Base-by-base conservation (phyloP, 1,140 invertebrate species). In the Bursaphelenchus mucronatus region DNA sequence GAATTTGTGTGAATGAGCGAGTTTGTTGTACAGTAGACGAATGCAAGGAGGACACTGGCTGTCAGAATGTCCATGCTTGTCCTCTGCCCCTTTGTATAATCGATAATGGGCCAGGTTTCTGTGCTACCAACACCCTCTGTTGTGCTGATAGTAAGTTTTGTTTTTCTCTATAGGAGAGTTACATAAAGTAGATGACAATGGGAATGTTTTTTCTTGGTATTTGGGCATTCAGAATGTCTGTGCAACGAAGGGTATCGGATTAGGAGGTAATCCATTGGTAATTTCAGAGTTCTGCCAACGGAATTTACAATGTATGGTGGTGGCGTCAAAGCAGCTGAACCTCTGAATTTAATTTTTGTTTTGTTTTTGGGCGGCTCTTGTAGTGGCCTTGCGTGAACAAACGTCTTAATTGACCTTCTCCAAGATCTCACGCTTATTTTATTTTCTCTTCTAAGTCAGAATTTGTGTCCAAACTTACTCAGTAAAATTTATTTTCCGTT, bases 271-370 rank as follows among this genome's bases (percentile, higher is more conserved):
- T 30, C 30, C 30, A 30, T 30, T 30, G 30, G 30, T 50, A 17
- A 50, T 61, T 63, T 63, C 61, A 63, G 61, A 63, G 30, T 63
- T 63, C 61, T 63, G 61, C 56, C 61, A 63, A 62, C 61, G 61
- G 11, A 63, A 62, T 39, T 58, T 63, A 3, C n/a, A 65, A 13
- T 63, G 59, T 58, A 39, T 63, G 61, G 55, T 39, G 11, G 55
- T 11, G 19, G 41, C 13, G 61, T 55, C 55, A 44, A 59, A 59
- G 41, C 41, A 59, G 40, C 57, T 59, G 40, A 59, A 30, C 30
- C 30, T 30, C 30, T 30, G 30, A 30, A 30, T 30, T 30, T n/a
- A n/a, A n/a, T n/a, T n/a, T n/a, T n/a, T n/a, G n/a, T n/a, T n/a
- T n/a, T n/a, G n/a, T n/a, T 30, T 30, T 30, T 30, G 30, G 30